phyloP scores from a whole-genome alignment of 2,888 invertebrate species.

The Chalcosyrphus nemorum region DNA sequence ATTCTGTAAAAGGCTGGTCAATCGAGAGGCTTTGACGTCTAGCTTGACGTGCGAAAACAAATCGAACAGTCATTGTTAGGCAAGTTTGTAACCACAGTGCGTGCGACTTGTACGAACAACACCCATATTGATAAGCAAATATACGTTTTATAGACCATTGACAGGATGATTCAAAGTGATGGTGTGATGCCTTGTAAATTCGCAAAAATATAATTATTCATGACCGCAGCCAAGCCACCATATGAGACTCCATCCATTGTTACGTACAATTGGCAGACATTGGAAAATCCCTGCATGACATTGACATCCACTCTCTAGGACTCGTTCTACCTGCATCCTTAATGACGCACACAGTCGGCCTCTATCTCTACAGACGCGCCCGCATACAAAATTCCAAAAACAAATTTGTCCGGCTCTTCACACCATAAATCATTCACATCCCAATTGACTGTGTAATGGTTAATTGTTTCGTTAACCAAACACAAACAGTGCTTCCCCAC shows the following conservation, averaged over 20 bases:
- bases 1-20: no score
- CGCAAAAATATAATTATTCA: no score
- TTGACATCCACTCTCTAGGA: not conserved
- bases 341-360: not conserved
- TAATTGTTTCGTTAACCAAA: constrained; percentile 60
- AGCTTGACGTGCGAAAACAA: no score
- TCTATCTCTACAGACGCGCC: constrained; percentile 2
- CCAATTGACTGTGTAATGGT: constrained; percentile 58
- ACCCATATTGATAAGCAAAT: no score
- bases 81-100: no score
- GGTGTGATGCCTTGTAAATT: no score
- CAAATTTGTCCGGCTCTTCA: constrained; percentile 51
- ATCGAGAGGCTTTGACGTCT: no score
- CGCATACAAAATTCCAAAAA: constrained; percentile 24
- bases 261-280: not conserved
- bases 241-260: not conserved
- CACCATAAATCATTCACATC: constrained; percentile 63
- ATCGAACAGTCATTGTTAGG: no score
- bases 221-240: not conserved
- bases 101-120: no score
- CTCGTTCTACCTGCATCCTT: constrained; percentile 22
- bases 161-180: no score
- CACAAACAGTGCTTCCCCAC: constrained; percentile 1
- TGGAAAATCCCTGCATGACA: no score
- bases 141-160: no score